phyloP scores from a whole-genome alignment of 2,797 vertebrate genomes.

The Apogon talboti region DNA sequence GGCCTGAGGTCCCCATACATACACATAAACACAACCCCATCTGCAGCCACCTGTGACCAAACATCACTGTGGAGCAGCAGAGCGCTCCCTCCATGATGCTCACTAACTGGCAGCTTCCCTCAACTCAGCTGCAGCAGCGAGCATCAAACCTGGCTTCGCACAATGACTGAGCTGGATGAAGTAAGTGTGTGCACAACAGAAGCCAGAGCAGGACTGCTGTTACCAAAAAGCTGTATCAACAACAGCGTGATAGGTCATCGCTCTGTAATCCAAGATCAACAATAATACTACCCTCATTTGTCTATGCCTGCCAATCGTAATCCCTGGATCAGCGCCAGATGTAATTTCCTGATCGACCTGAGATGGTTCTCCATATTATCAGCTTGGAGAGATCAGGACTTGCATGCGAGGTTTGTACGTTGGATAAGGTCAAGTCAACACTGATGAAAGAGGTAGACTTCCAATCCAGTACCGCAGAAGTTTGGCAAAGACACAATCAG shows the following conservation, averaged over 20 bases:
- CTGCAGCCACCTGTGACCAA: constrained; percentile 43
- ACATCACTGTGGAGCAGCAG: constrained; percentile 11
- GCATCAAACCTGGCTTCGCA: constrained; percentile 28
- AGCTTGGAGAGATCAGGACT: constrained; percentile 32
- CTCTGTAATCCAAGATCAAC: constrained; percentile 67
- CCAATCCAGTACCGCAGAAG: constrained; percentile 11
- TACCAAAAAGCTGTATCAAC: constrained; percentile 68
- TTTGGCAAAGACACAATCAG: constrained; percentile 35
- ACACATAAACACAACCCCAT: constrained; percentile 27
- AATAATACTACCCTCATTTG: constrained; percentile 38
- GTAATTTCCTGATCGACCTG: constrained; percentile 69
- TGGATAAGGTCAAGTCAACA: constrained; percentile 41
- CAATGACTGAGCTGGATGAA: constrained; percentile 38
- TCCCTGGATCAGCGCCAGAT: constrained; percentile 51
- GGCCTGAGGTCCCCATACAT: constrained; percentile 4
- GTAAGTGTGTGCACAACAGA: constrained; percentile 30
- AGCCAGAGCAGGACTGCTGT: constrained; percentile 16
- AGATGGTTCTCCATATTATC: constrained; percentile 51
- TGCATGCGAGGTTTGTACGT: constrained; percentile 14
- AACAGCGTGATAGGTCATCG: constrained; percentile 52
- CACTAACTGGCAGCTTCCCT: constrained; percentile 30
- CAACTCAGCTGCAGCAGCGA: constrained; percentile 44
- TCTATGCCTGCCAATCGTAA: constrained; percentile 44
- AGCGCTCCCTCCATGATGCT: constrained; percentile 29
- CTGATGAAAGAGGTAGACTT: constrained; percentile 31